Percentiles rank a stretch among this genome's conserved stretches.
These are phyloP conservation scores for Anabacerthia variegaticeps DNA, from an alignment of 2,797 vertebrate species.

Conservation along the genomic window DNA sequence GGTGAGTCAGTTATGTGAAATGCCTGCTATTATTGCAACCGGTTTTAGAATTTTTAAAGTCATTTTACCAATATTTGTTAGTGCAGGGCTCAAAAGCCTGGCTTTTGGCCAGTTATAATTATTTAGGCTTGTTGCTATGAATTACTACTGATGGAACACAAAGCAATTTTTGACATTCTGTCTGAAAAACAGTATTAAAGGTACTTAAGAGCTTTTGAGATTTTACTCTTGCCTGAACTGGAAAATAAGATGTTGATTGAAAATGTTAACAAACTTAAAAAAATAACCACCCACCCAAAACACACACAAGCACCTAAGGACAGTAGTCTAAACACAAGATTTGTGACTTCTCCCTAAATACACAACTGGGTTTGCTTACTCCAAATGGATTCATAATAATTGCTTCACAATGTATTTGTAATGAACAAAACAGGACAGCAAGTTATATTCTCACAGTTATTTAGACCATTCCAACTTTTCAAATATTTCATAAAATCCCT, in stretches of 20 bases:
- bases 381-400: not conserved
- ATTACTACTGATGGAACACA: not conserved
- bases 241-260: not conserved
- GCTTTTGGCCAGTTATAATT: not conserved
- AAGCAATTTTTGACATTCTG: not conserved
- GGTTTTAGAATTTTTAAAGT: not conserved
- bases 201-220: not conserved
- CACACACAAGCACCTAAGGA: not conserved
- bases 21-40: not conserved
- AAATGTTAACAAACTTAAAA: not conserved
- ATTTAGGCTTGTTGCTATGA: not conserved
- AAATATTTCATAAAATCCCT: not conserved
- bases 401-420: not conserved
- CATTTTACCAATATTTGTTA: not conserved
- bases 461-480: not conserved
- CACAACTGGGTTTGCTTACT: not conserved
- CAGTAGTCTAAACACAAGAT: not conserved
- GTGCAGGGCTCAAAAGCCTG: not conserved
- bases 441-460: not conserved
- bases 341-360: not conserved
- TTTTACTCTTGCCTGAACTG: not conserved
- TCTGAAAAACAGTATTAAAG: not conserved
- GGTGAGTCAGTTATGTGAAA: not conserved
- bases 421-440: not conserved
- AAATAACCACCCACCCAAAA: not conserved